Percentiles rank a stretch among this genome's conserved stretches.
Evolutionary conservation across 2,113 vertebrate genomes (phyloP).

Genomic region (Sinocyclocheilus rhinocerous): DNA sequence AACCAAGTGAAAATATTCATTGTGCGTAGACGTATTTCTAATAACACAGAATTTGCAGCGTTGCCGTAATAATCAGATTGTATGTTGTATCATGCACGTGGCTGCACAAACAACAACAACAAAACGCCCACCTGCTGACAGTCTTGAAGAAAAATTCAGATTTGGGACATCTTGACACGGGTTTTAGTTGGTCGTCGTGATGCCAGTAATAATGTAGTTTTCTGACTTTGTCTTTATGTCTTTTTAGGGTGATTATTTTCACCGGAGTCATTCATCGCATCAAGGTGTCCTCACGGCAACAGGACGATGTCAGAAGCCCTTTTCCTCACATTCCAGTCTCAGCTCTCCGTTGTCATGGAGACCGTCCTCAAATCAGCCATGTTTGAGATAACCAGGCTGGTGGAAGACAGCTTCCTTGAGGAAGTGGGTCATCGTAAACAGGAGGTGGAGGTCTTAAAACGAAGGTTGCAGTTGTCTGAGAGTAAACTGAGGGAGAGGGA

Average conservation of each 20-base stretch:
- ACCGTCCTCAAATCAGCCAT: constrained; percentile 63
- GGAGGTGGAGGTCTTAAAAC: constrained; percentile 54
- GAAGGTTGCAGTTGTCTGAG: constrained; percentile 59
- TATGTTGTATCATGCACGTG: constrained; percentile 14
- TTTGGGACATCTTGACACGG: background rate
- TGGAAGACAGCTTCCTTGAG: constrained; percentile 63
- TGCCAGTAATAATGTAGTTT: background rate
- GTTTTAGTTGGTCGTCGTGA: background rate
- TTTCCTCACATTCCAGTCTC: constrained; percentile 60
- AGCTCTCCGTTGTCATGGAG: constrained; percentile 65
- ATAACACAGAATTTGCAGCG: background rate
- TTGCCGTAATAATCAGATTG: background rate
- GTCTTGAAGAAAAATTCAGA: background rate
- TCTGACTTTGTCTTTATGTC: background rate
- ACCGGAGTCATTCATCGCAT: background rate
- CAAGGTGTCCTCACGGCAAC: background rate
- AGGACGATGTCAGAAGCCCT: constrained; percentile 52
- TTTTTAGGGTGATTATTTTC: background rate
- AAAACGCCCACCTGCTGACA: constrained; percentile 7
- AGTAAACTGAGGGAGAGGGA: constrained; percentile 52
- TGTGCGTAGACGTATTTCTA: too few relatives aligned
- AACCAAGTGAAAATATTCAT: background rate
- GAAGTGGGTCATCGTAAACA: constrained; percentile 57
- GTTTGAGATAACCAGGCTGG: constrained; percentile 62
- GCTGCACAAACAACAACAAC: constrained; percentile 12